These are phyloP conservation scores for Pao palembangensis DNA, from an alignment of 2,113 vertebrate species.

Conservation along the genomic window DNA sequence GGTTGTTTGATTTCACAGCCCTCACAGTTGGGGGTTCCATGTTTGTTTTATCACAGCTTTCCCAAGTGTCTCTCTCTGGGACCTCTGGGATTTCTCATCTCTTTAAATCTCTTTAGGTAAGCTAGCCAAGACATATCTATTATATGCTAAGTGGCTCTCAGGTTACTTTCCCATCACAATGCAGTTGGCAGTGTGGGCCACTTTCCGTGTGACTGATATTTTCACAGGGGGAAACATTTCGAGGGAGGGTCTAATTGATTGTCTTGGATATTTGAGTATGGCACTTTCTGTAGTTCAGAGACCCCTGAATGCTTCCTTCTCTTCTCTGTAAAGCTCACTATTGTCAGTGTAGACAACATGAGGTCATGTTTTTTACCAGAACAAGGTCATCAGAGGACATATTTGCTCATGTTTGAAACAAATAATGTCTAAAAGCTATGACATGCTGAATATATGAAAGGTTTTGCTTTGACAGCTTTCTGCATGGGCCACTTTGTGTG, in stretches of 20 bases:
- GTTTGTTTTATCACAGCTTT: conserved; percentile 64
- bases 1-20: conserved; percentile 55
- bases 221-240: conserved; percentile 86
- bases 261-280: conserved; percentile 80
- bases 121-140: conserved; percentile 78
- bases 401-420: not conserved
- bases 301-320: conserved; percentile 58
- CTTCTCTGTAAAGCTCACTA: conserved; percentile 38
- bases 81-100: conserved; percentile 57
- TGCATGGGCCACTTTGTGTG: conserved; percentile 4
- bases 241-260: conserved; percentile 84
- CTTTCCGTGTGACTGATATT: conserved; percentile 89
- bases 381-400: conserved; percentile 19
- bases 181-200: conserved; percentile 78
- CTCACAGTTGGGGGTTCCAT: conserved; percentile 45
- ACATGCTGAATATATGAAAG: not conserved
- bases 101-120: conserved; percentile 68
- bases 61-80: conserved; percentile 51
- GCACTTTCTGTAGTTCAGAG: conserved; percentile 77
- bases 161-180: conserved; percentile 76
- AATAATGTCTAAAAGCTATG: conserved; percentile 2
- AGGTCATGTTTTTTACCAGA: conserved; percentile 17
- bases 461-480: not conserved
- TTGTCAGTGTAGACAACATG: conserved; percentile 36
- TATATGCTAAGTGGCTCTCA: conserved; percentile 87